Evolutionary conservation across 2,113 vertebrate genomes (phyloP).

Genomic region (Arothron firmamentum): DNA sequence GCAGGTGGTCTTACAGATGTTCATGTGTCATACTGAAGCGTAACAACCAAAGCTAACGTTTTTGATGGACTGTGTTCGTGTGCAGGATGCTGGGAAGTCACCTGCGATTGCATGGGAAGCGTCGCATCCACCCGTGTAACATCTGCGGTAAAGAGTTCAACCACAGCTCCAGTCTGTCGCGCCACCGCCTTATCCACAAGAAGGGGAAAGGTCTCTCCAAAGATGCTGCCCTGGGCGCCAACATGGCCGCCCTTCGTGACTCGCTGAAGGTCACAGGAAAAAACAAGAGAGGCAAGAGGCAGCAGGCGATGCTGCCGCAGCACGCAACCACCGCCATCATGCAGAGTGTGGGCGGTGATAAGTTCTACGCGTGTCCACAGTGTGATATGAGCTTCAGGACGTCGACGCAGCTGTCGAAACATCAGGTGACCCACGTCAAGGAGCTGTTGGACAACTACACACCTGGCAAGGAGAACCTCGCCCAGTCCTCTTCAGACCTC

Average conservation of each 20-base stretch:
- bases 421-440: slow-evolving; percentile 76
- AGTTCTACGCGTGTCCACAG: slow-evolving; percentile 74
- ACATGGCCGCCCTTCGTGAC: slow-evolving; percentile 41
- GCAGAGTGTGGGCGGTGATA: slow-evolving; percentile 29
- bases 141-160: slow-evolving; percentile 79
- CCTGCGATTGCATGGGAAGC: slow-evolving; percentile 68
- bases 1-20: too few relatives aligned
- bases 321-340: slow-evolving; percentile 19
- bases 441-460: slow-evolving; percentile 74
- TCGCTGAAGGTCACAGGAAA: slow-evolving; percentile 37
- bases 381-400: slow-evolving; percentile 76
- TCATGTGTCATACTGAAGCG: too few relatives aligned
- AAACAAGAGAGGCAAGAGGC: slow-evolving; percentile 51
- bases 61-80: slow-evolving; percentile 8
- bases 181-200: slow-evolving; percentile 77
- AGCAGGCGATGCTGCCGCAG: slow-evolving; percentile 25
- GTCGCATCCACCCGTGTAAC: slow-evolving; percentile 70
- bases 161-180: slow-evolving; percentile 77
- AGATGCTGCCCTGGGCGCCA: slow-evolving; percentile 15
- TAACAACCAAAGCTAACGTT: too few relatives aligned
- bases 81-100: slow-evolving; percentile 66
- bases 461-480: slow-evolving; percentile 70
- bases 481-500: slow-evolving; percentile 71
- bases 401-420: slow-evolving; percentile 71
- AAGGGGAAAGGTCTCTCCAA: slow-evolving; percentile 59